Evolutionary conservation across 1,140 invertebrate species (phyloP), one percentile per base, ranked within the genome.

Genomic region (Eufriesea mexicana): DNA sequence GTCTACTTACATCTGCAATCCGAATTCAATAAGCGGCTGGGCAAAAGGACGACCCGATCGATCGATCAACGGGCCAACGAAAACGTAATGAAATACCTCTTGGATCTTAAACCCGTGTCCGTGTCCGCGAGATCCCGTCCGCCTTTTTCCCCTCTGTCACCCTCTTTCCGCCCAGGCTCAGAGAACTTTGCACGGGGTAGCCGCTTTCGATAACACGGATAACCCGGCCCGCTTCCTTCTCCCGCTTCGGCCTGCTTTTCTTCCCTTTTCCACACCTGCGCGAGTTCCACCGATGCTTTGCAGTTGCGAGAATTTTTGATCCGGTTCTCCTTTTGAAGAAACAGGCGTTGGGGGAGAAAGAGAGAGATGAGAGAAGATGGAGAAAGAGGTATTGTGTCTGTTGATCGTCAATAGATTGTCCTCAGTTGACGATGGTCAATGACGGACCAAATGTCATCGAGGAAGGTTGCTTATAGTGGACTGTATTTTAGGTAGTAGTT

Each of bases 231-330:
- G 2, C 59, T 42, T 18, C 10, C 49, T 62, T 49, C 28, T 51
- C 18, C n/a, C 20, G 7, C n/a, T 18, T 49, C 23, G 28, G 9
- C 42, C n/a, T 16, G 45, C 6, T 18, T 66, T 70, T 54, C 54
- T 79, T 75, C 54, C 55, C 45, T 72, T 45, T 25, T n/a, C 49
- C 70, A 20, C 86, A 68, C 59, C 75, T 79, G 84, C 80, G 77
- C n/a, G n/a, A n/a, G n/a, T n/a, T n/a, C n/a, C n/a, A n/a, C n/a
- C n/a, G 35, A 35, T 35, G 35, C 4, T 35, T 35, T 35, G 75
- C 74, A 75, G 86, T 82, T 78, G 74, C 84, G 80, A 85, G 83
- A 68, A 86, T 84, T 84, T 86, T 80, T 28, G 86, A 78, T 80
- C 72, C 84, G 86, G 84, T 83, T 86, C 20, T 76, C 67, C 4